Evolutionary conservation across 1,140 invertebrate species (phyloP), one percentile per base, ranked within the genome.

Genomic region (Formica exsecta): DNA sequence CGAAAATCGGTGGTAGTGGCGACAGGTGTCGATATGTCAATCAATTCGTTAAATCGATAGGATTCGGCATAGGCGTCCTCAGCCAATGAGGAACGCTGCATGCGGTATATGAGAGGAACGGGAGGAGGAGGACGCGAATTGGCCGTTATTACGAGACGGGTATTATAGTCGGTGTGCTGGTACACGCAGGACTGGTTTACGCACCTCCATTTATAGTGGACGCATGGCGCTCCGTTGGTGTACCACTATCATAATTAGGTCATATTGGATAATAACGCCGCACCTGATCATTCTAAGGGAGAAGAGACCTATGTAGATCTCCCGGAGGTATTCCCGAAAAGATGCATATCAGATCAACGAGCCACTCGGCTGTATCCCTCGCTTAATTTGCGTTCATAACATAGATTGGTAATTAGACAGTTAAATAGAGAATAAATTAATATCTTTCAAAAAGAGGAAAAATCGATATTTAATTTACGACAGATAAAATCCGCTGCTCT

Each of bases 211-310:
- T 89, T 89, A 89, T 89, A 89, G 85, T 87, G 77, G 65, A 84
- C 77, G 83, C 77, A 86, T 81, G 73, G 85, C 75, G 86, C 80
- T 87, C 86, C 66, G 64, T 68, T 64, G 86, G 68, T 87, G 44
- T 54, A 90, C 86, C 89, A 81, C 83, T 83, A 81, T 84, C 81
- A 92, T 92, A 92, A 92, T 92, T 92, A 92, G 92, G 91, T 92
- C 92, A 92, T 89, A 79, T 86, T 64, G 62, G 71, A 70, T 81
- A 81, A 68, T 83, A 61, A 74, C 57, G 68, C 83, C 76, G 71
- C 83, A 87, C 84, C 62, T 79, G 59, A 65, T 64, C 87, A 89
- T 89, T 86, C 79, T n/a, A 51, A 71, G 73, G 44, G 51, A 62
- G 68, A 73, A 65, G 62, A 79, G 62, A 79, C 44, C 83, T 73